Percentiles rank a stretch among this genome's conserved stretches.
phyloP scores from a whole-genome alignment of 2,113 vertebrate genomes.

The Sorex araneus region DNA sequence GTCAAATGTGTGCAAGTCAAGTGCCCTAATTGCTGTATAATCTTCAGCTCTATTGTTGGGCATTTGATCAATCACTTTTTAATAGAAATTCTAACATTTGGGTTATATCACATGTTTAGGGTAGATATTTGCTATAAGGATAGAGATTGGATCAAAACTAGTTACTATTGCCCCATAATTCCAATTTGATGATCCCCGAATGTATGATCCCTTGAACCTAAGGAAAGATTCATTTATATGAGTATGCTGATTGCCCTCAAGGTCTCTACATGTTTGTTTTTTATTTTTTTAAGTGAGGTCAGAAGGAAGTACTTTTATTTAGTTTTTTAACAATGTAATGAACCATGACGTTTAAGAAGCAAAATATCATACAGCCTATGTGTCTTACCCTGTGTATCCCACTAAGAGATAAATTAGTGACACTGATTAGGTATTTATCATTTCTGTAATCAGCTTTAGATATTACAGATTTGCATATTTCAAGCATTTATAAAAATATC shows the following conservation, averaged over 20 bases:
- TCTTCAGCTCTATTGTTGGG: not conserved
- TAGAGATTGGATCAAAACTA: conserved; percentile 1
- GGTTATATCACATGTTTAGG: not conserved
- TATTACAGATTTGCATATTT: not conserved
- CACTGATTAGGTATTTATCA: not conserved
- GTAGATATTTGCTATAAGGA: not conserved
- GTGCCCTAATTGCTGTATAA: too few species aligned
- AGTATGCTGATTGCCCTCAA: not conserved
- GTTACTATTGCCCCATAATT: not conserved
- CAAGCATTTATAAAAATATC: conserved; percentile 38
- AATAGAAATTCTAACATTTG: not conserved
- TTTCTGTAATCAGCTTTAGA: not conserved
- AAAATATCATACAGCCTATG: not conserved
- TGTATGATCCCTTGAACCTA: not conserved
- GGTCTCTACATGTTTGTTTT: not conserved
- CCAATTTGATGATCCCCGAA: not conserved
- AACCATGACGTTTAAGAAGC: not conserved
- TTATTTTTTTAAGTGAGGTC: not conserved
- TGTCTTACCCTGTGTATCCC: too few species aligned
- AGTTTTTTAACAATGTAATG: conserved; percentile 24
- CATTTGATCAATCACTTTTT: not conserved
- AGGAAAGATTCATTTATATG: not conserved
- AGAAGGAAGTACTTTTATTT: conserved; percentile 4
- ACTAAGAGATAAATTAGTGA: not conserved
- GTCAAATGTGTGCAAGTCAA: too few species aligned